A percentile compares a stretch with the other conserved stretches of the same genome.
Conservation (phyloP, 2,113 vertebrate species). For the Xerus inauris region DNA sequence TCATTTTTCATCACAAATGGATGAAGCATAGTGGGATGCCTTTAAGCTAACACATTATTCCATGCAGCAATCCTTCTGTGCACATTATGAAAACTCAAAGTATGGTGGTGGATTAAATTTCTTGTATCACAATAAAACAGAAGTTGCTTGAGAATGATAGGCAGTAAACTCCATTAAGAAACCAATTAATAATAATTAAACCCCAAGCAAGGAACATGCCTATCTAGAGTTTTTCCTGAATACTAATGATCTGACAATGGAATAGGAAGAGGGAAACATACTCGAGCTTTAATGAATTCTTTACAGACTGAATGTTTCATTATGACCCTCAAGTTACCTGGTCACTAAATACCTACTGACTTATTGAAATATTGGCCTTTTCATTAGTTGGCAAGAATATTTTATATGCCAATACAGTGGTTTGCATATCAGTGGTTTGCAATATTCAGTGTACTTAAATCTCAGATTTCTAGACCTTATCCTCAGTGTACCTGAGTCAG, state of each 20-base stretch:
- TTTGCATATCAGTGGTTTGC: neutral
- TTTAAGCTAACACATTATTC: constrained; percentile 43
- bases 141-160: constrained; percentile 47
- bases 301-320: neutral
- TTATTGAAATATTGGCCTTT: neutral
- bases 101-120: neutral
- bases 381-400: neutral
- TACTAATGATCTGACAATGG: no score
- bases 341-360: neutral
- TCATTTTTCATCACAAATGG: constrained; percentile 55
- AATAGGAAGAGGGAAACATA: neutral
- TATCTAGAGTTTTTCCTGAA: neutral
- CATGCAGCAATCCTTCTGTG: constrained; percentile 25
- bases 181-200: constrained; percentile 46
- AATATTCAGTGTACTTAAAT: neutral
- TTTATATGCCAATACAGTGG: neutral
- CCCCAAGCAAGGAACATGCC: neutral
- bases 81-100: constrained; percentile 10
- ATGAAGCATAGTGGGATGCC: neutral
- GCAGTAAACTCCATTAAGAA: constrained; percentile 39
- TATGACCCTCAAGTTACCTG: neutral
- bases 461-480: neutral
- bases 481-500: neutral
- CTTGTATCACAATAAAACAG: neutral
- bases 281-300: neutral